A percentile compares a stretch with the other conserved stretches of the same genome.
phyloP scores from a whole-genome alignment of 2,113 vertebrate species.

The Prochilodus magdalenae region DNA sequence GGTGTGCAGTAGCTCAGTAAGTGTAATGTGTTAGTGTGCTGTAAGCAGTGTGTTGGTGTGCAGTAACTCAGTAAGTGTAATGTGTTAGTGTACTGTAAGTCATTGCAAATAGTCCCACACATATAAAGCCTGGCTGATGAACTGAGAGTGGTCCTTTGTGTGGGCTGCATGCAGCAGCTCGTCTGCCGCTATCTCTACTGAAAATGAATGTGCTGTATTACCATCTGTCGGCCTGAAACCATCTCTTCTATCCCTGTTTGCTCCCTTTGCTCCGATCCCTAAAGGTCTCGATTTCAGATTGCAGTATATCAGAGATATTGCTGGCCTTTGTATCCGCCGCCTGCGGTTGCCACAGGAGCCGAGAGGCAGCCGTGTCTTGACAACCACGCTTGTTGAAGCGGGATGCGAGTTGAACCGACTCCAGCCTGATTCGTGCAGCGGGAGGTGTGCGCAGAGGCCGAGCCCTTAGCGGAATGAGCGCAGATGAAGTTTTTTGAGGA shows the following conservation, averaged over 20 bases:
- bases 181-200: background rate
- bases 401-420: background rate
- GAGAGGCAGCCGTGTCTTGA: background rate
- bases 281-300: background rate
- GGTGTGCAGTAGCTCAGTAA: too few species aligned
- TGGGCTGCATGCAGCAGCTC: background rate
- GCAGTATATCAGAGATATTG: constrained; percentile 2
- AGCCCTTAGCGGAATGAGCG: background rate
- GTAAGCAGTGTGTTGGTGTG: too few species aligned
- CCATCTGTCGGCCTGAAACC: background rate
- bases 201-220: background rate
- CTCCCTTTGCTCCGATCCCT: background rate
- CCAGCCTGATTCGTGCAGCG: background rate
- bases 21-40: too few species aligned
- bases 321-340: background rate
- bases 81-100: too few species aligned
- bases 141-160: background rate
- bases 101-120: too few species aligned
- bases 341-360: background rate
- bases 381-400: background rate
- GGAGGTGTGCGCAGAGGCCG: background rate
- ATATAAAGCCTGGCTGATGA: background rate
- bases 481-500: background rate
- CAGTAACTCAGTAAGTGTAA: too few species aligned
- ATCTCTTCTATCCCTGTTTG: background rate